A percentile compares a stretch with the other conserved stretches of the same genome.
These are phyloP conservation scores for Ischnura elegans DNA, from an alignment of 2,888 invertebrate species.

Conservation along the genomic window DNA sequence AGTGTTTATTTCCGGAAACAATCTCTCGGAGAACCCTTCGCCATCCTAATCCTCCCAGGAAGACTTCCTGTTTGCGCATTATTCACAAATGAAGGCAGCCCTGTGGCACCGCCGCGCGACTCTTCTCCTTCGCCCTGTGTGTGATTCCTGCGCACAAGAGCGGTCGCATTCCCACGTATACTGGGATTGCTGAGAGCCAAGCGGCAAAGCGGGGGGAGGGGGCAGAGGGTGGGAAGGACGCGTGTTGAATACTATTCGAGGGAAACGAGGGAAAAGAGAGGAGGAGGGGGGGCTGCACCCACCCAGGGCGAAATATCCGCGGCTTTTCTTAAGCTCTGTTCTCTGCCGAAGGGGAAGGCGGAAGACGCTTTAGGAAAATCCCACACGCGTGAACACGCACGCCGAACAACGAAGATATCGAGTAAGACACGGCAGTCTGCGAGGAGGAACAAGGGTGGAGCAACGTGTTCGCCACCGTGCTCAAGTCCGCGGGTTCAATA, in stretches of 20 bases:
- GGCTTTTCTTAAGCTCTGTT: no score
- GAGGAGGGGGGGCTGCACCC: neutral
- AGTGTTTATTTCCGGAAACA: neutral
- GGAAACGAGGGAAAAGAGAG: neutral
- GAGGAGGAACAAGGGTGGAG: neutral
- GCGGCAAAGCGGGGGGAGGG: neutral
- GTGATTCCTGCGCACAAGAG: neutral
- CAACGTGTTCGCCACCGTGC: neutral
- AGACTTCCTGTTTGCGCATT: neutral
- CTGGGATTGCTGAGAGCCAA: conserved; percentile 42
- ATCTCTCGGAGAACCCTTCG: neutral
- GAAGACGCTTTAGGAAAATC: neutral
- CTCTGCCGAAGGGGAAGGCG: neutral
- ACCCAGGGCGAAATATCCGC: neutral
- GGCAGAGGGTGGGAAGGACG: neutral
- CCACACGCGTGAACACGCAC: neutral
- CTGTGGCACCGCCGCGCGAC: neutral
- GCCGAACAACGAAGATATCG: conserved; percentile 21
- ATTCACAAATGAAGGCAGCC: neutral
- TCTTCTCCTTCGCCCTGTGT: neutral
- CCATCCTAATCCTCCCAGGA: neutral
- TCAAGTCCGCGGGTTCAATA: neutral
- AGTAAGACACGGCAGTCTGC: conserved; percentile 15
- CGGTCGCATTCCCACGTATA: conserved; percentile 56
- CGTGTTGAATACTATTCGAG: neutral